These are phyloP conservation scores for Agrochola macilenta DNA, from an alignment of 2,888 invertebrate genomes.

Conservation along the genomic window DNA sequence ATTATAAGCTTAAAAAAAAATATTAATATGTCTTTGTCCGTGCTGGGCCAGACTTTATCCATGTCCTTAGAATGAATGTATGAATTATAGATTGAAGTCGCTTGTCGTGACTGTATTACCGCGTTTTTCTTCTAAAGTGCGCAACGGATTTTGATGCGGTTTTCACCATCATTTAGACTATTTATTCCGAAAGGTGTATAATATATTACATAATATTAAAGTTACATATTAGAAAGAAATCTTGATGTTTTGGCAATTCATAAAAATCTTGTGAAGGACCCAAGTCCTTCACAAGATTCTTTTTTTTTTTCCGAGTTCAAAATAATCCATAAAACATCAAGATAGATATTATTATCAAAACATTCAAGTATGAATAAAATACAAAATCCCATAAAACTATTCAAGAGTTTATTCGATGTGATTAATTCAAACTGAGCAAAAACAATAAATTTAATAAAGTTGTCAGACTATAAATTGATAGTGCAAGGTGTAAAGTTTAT, in stretches of 20 bases:
- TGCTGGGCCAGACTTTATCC: no score
- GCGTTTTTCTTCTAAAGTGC: no score
- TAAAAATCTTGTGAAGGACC: background rate
- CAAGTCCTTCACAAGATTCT: no score
- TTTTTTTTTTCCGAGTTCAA: no score
- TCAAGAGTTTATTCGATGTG: background rate
- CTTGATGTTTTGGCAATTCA: background rate
- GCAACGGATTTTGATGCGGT: background rate
- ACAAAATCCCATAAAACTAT: background rate
- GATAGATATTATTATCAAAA: background rate
- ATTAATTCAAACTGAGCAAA: conserved; percentile 23
- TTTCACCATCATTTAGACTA: background rate
- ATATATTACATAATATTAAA: background rate
- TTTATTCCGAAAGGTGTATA: background rate
- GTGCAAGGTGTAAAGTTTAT: conserved; percentile 55
- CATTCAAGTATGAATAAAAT: background rate
- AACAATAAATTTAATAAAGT: conserved; percentile 55
- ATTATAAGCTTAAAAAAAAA: no score
- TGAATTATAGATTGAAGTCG: no score
- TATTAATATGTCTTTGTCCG: no score
- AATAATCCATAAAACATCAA: background rate
- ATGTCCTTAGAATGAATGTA: no score
- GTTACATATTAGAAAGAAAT: background rate
- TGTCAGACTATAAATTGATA: conserved; percentile 53
- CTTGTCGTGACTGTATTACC: no score